Conservation (phyloP, 2,888 invertebrate species). For the Lymantria monacha region DNA sequence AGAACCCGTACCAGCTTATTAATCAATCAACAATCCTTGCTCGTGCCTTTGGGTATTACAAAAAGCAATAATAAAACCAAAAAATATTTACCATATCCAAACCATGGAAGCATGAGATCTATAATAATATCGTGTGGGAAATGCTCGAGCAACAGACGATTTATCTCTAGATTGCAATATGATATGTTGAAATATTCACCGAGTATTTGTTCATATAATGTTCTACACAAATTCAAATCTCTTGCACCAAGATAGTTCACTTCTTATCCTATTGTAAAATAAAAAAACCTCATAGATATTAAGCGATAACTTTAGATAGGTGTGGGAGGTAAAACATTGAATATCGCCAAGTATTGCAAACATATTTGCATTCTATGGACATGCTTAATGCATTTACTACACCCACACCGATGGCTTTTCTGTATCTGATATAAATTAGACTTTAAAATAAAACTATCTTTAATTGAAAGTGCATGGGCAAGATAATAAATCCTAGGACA, state of each 20-base stretch:
- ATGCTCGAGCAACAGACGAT: slow-evolving; percentile 39
- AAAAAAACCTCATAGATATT: slow-evolving; percentile 33
- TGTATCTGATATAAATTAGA: slow-evolving; percentile 22
- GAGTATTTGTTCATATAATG: slow-evolving; percentile 30
- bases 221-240: slow-evolving; percentile 24
- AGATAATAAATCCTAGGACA: slow-evolving; percentile 16
- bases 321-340: slow-evolving; percentile 46
- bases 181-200: slow-evolving; percentile 48
- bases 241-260: slow-evolving; percentile 11
- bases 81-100: slow-evolving; percentile 45
- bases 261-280: background rate
- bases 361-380: slow-evolving; percentile 55
- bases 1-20: slow-evolving; percentile 46
- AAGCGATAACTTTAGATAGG: slow-evolving; percentile 41
- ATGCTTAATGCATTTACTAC: slow-evolving; percentile 47
- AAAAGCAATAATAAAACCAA: slow-evolving; percentile 38
- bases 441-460: slow-evolving; percentile 28
- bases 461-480: slow-evolving; percentile 31
- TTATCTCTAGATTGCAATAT: slow-evolving; percentile 50
- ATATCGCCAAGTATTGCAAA: slow-evolving; percentile 40
- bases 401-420: slow-evolving; percentile 45
- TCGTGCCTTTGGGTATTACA: slow-evolving; percentile 51
- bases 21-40: slow-evolving; percentile 56
- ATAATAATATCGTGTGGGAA: slow-evolving; percentile 61
- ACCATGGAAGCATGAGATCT: slow-evolving; percentile 46